Base-by-base conservation (phyloP, 2,888 invertebrate genomes). In the Agrochola macilenta region DNA sequence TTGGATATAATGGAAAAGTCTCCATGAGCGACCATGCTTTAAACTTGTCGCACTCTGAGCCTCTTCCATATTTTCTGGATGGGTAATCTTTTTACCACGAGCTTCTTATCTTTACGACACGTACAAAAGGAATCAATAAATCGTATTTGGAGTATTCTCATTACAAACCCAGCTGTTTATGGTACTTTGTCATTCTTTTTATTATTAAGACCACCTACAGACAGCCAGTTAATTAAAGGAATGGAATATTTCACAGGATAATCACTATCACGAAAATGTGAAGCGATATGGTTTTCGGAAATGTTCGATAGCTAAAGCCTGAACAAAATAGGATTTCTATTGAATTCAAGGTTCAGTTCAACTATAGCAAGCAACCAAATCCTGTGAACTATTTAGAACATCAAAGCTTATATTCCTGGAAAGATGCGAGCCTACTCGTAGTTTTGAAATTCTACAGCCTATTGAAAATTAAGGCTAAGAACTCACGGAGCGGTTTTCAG, bases 1-100 rank as follows among this genome's bases (percentile, higher is more conserved):
- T 46, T 23, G 17, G 11, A 54, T 77, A 35, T 61, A 68, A 71
- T 81, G 57, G 57, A 68, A 61, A 43, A 66, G 30, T 66, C 43
- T 81, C 20, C 35, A n/a, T n/a, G 46, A 46, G n/a, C 17, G 9
- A 30, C 49, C 54, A 39, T n/a, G 23, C 20, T 57, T 70, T 49
- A 63, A 20, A 23, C 7, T 8, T 54, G 61, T 30, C 35, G 30
- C 14, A n/a, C 14, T 66, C 8, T 43, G 49, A 3, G 17, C 14
- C 23, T 12, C 26, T 65, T 46, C n/a, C n/a, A 63, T 46, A 12
- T 2, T 57, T 39, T 11, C 35, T 57, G 54, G 46, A 17, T 23
- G 23, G 35, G 26, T 23, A 17, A 35, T 72, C 9, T 43, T 61
- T 73, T 57, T n/a, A n/a, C n/a, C n/a, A n/a, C n/a, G n/a, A n/a